These are phyloP conservation scores for Alsophila aescularia DNA, from an alignment of 2,888 invertebrate species.

Conservation along the genomic window DNA sequence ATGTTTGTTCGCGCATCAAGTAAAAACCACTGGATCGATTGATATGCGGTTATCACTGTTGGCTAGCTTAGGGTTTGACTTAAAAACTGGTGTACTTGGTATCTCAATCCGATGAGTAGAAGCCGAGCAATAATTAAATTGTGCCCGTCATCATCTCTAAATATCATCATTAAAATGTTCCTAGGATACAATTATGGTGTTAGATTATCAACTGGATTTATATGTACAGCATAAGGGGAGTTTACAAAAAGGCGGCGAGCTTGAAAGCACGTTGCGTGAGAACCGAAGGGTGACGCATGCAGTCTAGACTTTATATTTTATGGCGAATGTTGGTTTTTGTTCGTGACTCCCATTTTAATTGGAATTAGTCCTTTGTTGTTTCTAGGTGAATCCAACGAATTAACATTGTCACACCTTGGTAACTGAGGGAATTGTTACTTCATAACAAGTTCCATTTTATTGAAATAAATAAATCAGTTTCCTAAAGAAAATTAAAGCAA, in stretches of 20 bases:
- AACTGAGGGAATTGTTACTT: background rate
- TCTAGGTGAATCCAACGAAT: conserved; percentile 1
- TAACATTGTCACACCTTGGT: background rate
- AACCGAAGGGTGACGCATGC: conserved; percentile 71
- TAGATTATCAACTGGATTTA: conserved; percentile 10
- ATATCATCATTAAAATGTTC: too few relatives aligned
- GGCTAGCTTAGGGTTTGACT: too few relatives aligned
- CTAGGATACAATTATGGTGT: background rate
- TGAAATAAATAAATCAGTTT: too few relatives aligned
- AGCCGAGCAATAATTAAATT: too few relatives aligned
- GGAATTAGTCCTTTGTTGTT: conserved; percentile 20
- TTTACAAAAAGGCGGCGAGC: conserved; percentile 47
- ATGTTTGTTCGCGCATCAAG: too few relatives aligned
- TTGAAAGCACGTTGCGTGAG: conserved; percentile 75
- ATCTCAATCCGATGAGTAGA: too few relatives aligned
- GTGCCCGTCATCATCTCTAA: too few relatives aligned
- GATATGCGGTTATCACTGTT: too few relatives aligned
- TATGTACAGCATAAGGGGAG: conserved; percentile 18
- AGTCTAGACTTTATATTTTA: conserved; percentile 68
- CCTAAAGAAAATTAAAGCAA: too few relatives aligned
- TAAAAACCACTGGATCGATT: too few relatives aligned
- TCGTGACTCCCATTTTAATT: conserved; percentile 33
- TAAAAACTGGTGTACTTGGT: too few relatives aligned
- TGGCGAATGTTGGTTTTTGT: conserved; percentile 33
- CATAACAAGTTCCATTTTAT: too few relatives aligned